A percentile compares a stretch with the other conserved stretches of the same genome.
phyloP scores from a whole-genome alignment of 2,113 vertebrate species.

The Clarias gariepinus region DNA sequence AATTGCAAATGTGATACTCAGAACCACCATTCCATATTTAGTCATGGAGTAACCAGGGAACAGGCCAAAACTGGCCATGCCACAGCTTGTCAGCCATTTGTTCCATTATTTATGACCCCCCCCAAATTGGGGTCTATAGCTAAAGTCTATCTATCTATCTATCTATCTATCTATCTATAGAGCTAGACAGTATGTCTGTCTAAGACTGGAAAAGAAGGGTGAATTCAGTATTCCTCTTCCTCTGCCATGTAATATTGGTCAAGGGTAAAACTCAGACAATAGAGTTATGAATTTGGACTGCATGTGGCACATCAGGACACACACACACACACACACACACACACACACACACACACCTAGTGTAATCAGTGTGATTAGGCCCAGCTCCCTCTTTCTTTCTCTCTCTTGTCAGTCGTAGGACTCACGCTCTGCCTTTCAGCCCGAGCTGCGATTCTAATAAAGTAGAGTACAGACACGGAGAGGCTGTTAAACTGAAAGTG shows the following conservation, averaged over 20 bases:
- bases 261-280: constrained; percentile 69
- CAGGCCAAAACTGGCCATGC: too few relatives aligned
- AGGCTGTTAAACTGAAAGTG: constrained; percentile 74
- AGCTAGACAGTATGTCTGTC: too few relatives aligned
- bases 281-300: constrained; percentile 70
- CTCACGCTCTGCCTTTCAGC: constrained; percentile 56
- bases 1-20: too few relatives aligned
- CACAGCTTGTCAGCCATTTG: too few relatives aligned
- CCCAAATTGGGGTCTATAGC: too few relatives aligned
- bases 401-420: constrained; percentile 47
- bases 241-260: constrained; percentile 69
- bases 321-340: constrained; percentile 28
- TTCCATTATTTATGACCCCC: too few relatives aligned
- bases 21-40: too few relatives aligned
- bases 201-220: constrained; percentile 5
- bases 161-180: too few relatives aligned
- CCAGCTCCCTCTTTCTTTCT: constrained; percentile 36
- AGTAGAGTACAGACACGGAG: constrained; percentile 56
- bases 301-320: constrained; percentile 61
- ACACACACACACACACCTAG: constrained; percentile 42
- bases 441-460: constrained; percentile 43
- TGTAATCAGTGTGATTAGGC: constrained; percentile 67
- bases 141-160: too few relatives aligned
- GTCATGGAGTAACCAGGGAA: too few relatives aligned
- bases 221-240: not conserved